Base-by-base conservation (phyloP, 2,797 vertebrate genomes). In the Sebastes minor region DNA sequence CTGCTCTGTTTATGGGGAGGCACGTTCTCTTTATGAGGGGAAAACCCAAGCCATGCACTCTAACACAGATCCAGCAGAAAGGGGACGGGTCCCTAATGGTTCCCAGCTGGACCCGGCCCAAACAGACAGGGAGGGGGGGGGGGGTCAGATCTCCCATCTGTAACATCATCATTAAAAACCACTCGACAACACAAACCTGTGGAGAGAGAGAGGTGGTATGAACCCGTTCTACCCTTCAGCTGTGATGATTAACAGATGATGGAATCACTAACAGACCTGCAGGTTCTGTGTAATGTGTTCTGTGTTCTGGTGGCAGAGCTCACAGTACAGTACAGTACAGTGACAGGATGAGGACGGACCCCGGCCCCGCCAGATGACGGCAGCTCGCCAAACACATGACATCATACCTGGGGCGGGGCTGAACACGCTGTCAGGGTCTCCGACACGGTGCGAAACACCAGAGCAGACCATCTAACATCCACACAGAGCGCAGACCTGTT, bases 11-110 rank as follows among this genome's bases (percentile, higher is more conserved):
- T 93, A 90, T 92, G 88, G 70, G 67, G 86, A 88, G 81, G 78
- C 70, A 59, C 6, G 22, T 49, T 10, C 33, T 86, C 93, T 94
- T 96, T 94, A 94, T 87, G 92, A 95, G 95, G 95, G 94, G 92
- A 94, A 97, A 97, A 95, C 94, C 91, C 96, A 88, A 77, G 85
- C 94, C 78, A 89, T 91, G 89, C 92, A 89, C 95, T 91, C 71
- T 83, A 86, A 92, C 91, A 96, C 89, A 93, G 95, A 94, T 89
- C 84, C 85, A 86, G 89, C 83, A 93, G 87, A 93, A 93, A 87
- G 90, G 89, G 94, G 92, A 91, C 91, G 92, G 72, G 84, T 91
- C 85, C 89, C 88, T 97, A 97, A 97, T 94, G 86, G 71, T 76
- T 94, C 95, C 91, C 97, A 95, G 94, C 95, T 95, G 94, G 89